Evolutionary conservation across 2,888 invertebrate species (phyloP).

Genomic region (Hypomecis atomaria): DNA sequence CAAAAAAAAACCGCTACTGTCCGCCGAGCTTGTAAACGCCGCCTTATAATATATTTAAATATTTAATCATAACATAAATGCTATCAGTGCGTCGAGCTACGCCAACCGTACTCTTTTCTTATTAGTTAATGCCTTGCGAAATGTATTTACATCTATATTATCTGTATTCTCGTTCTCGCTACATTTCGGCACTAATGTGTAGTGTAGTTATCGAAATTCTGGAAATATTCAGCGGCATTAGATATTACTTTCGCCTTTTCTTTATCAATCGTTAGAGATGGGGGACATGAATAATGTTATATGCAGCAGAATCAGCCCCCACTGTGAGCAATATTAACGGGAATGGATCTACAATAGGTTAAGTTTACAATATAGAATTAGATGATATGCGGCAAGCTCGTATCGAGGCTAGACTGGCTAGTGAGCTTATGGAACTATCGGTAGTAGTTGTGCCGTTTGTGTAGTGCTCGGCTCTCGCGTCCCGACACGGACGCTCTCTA

Average conservation of each 20-base stretch:
- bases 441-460: slow-evolving; percentile 14
- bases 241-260: background rate
- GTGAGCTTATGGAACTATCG: slow-evolving; percentile 33
- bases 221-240: background rate
- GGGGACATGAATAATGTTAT: background rate
- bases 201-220: background rate
- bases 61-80: slow-evolving; percentile 6
- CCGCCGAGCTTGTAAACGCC: background rate
- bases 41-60: slow-evolving; percentile 1
- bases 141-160: background rate
- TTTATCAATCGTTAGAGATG: background rate
- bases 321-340: slow-evolving; percentile 10
- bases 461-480: background rate
- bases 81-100: slow-evolving; percentile 17
- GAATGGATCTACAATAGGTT: slow-evolving; percentile 11
- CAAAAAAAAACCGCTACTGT: background rate
- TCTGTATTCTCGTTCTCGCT: slow-evolving; percentile 1
- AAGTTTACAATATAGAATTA: slow-evolving; percentile 18
- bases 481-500: background rate
- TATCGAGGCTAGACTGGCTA: slow-evolving; percentile 38
- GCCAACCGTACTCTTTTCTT: slow-evolving; percentile 6
- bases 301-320: background rate
- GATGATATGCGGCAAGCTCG: slow-evolving; percentile 23
- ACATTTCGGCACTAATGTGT: slow-evolving; percentile 8
- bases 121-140: slow-evolving; percentile 8